phyloP scores from a whole-genome alignment of 2,888 invertebrate genomes.

The Catocala sponsa region DNA sequence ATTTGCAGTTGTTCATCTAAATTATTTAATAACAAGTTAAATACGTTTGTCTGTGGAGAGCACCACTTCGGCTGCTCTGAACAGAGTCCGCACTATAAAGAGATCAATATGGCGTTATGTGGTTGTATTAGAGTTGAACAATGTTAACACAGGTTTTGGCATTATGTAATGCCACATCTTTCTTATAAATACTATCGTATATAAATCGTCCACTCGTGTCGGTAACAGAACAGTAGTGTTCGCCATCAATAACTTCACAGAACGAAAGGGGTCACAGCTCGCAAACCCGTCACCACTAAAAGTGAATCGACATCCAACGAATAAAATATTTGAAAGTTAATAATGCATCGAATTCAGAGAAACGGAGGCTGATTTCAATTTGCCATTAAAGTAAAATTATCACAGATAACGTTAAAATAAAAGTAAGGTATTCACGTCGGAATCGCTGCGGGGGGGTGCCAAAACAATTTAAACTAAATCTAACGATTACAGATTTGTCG shows the following conservation, averaged over 20 bases:
- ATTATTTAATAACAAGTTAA: conserved; percentile 78
- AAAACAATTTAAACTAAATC: conserved; percentile 61
- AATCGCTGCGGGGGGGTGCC: conserved; percentile 63
- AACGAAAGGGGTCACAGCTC: conserved; percentile 40
- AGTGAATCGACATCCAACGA: conserved; percentile 54
- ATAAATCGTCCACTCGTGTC: conserved; percentile 58
- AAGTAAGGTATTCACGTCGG: conserved; percentile 68
- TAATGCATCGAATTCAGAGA: conserved; percentile 50
- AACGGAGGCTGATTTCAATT: conserved; percentile 61
- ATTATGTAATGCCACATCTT: conserved; percentile 69
- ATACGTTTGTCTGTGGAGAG: conserved; percentile 63
- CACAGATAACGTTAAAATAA: conserved; percentile 85
- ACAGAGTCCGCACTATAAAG: conserved; percentile 71
- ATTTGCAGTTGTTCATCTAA: conserved; percentile 73
- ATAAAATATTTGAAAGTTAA: conserved; percentile 43
- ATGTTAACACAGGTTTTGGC: conserved; percentile 63
- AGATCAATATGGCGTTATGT: conserved; percentile 85
- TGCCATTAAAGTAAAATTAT: conserved; percentile 81
- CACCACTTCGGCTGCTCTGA: conserved; percentile 35
- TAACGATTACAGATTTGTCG: conserved; percentile 51
- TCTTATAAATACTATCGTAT: conserved; percentile 64
- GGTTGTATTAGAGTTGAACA: conserved; percentile 70
- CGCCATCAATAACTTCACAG: conserved; percentile 48
- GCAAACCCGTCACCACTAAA: conserved; percentile 42
- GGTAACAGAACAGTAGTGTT: conserved; percentile 68